Percentiles rank a stretch among this genome's conserved stretches.
Evolutionary conservation across 2,113 vertebrate genomes (phyloP).

Genomic region (Serilophus lunatus): DNA sequence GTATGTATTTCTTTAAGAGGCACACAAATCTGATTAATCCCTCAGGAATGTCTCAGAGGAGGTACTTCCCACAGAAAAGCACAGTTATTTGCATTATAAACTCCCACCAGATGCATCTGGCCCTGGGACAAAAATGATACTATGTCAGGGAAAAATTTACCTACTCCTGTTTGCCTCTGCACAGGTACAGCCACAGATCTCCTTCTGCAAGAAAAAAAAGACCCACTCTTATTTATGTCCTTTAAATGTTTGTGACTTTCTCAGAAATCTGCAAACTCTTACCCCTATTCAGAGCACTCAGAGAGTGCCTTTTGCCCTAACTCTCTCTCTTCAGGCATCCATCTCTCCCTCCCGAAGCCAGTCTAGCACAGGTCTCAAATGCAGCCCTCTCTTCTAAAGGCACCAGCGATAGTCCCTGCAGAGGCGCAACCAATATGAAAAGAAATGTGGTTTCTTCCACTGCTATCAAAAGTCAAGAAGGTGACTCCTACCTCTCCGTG

Average conservation of each 20-base stretch:
- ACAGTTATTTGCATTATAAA: background rate
- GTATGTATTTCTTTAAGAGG: background rate
- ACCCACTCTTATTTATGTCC: background rate
- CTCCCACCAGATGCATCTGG: background rate
- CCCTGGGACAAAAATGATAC: background rate
- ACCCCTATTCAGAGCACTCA: constrained; percentile 70
- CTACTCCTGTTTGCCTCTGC: constrained; percentile 72
- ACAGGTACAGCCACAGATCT: constrained; percentile 76
- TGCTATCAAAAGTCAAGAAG: constrained; percentile 75
- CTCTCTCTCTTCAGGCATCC: constrained; percentile 75
- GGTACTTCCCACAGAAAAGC: constrained; percentile 23
- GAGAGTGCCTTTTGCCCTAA: constrained; percentile 67
- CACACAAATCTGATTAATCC: constrained; percentile 1
- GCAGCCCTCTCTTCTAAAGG: background rate
- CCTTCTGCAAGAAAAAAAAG: constrained; percentile 46
- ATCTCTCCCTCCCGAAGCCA: constrained; percentile 75
- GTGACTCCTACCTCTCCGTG: constrained; percentile 65
- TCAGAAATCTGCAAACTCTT: background rate
- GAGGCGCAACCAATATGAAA: background rate
- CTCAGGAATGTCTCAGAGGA: background rate
- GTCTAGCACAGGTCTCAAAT: constrained; percentile 23
- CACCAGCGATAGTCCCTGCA: background rate
- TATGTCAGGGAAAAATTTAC: constrained; percentile 57
- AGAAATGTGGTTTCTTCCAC: constrained; percentile 69
- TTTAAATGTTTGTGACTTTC: background rate